Percentiles rank a stretch among this genome's conserved stretches.
phyloP scores from a whole-genome alignment of 2,797 vertebrate species.

The Sebastes kiyomatsui region DNA sequence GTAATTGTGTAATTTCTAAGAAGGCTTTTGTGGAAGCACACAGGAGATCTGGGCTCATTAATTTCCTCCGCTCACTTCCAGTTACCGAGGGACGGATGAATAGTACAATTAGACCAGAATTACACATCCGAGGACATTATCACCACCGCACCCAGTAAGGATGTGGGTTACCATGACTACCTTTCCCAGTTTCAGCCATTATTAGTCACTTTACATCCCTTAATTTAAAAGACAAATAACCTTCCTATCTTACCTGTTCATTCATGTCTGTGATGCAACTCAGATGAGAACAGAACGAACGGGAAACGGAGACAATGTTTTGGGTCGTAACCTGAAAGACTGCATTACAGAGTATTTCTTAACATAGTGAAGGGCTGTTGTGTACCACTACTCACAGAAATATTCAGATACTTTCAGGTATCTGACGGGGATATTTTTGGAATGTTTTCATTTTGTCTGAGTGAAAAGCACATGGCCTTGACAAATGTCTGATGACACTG shows the following conservation, averaged over 20 bases:
- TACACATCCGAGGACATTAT: constrained; percentile 14
- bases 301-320: not conserved
- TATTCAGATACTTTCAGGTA: constrained; percentile 37
- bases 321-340: constrained; percentile 51
- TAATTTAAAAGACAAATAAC: not conserved
- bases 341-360: constrained; percentile 33
- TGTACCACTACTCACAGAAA: not conserved
- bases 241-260: not conserved
- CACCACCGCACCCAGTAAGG: not conserved
- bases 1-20: constrained; percentile 13
- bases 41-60: constrained; percentile 37
- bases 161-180: constrained; percentile 19
- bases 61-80: constrained; percentile 28
- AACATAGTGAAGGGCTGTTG: not conserved
- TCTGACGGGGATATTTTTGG: not conserved
- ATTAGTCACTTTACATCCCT: not conserved
- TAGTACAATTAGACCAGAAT: constrained; percentile 34
- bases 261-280: not conserved
- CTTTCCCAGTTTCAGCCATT: not conserved
- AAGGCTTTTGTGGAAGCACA: constrained; percentile 28
- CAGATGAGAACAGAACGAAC: not conserved
- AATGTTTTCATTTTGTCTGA: not conserved
- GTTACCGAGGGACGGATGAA: constrained; percentile 21
- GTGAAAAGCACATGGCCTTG: not conserved
- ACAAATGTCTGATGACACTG: not conserved